Percentiles rank a stretch among this genome's conserved stretches.
phyloP scores from a whole-genome alignment of 2,113 vertebrate species.

The Xenopus tropicalis region DNA sequence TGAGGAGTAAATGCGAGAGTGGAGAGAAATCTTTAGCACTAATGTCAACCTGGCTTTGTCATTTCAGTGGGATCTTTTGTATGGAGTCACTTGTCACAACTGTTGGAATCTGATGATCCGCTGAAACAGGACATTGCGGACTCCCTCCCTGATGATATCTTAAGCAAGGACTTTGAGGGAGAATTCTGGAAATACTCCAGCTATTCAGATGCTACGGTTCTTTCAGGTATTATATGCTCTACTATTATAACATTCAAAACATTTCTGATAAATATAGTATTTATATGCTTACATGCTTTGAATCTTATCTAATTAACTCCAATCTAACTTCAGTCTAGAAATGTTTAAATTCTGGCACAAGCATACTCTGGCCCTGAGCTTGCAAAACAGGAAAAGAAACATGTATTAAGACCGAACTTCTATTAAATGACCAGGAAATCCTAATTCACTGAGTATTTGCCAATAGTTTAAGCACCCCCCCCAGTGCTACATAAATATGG shows the following conservation, averaged over 20 bases:
- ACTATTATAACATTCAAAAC: background rate
- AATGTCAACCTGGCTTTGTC: slow-evolving; percentile 7
- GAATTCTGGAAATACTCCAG: slow-evolving; percentile 83
- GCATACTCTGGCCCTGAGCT: too few species aligned
- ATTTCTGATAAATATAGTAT: too few species aligned
- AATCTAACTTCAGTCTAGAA: too few species aligned
- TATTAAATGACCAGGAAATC: too few species aligned
- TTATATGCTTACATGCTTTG: too few species aligned
- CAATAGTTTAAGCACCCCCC: too few species aligned
- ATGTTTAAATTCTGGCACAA: too few species aligned
- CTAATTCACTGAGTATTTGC: too few species aligned
- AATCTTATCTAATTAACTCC: too few species aligned
- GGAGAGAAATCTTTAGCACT: background rate
- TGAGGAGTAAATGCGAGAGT: background rate
- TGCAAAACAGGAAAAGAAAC: too few species aligned
- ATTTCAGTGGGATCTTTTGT: slow-evolving; percentile 81
- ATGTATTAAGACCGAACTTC: too few species aligned
- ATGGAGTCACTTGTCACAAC: slow-evolving; percentile 80
- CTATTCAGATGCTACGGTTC: slow-evolving; percentile 73
- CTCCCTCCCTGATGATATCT: slow-evolving; percentile 73
- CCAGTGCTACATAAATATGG: too few species aligned
- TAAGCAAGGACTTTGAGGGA: slow-evolving; percentile 73
- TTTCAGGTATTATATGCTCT: slow-evolving; percentile 59
- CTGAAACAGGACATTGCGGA: slow-evolving; percentile 70
- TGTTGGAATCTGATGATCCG: slow-evolving; percentile 78